phyloP scores from a whole-genome alignment of 2,113 vertebrate species.

The Geococcyx californianus region DNA sequence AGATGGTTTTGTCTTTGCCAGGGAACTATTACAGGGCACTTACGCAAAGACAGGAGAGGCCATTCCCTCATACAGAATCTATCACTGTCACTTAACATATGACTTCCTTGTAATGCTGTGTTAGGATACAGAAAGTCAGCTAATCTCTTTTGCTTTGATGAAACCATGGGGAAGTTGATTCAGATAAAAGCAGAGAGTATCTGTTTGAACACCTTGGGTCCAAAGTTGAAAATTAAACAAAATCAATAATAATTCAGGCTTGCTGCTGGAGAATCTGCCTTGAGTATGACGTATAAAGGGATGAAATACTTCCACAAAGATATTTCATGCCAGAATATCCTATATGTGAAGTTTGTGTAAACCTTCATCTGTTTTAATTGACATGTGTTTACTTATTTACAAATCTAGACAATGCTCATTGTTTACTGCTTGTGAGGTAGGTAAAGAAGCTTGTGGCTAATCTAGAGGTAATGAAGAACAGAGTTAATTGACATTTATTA shows the following conservation, averaged over 20 bases:
- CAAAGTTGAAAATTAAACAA: slow-evolving; percentile 59
- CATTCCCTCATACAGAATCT: neutral
- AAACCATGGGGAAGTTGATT: slow-evolving; percentile 59
- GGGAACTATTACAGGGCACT: neutral
- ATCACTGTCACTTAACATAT: neutral
- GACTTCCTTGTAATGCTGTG: slow-evolving; percentile 3
- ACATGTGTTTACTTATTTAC: neutral
- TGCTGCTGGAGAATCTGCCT: neutral
- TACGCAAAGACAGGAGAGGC: neutral
- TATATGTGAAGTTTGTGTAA: neutral
- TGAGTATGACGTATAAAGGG: neutral
- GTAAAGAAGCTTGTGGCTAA: neutral
- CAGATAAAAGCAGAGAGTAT: slow-evolving; percentile 42
- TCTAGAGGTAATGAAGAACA: neutral
- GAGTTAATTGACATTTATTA: neutral
- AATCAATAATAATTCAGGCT: slow-evolving; percentile 22
- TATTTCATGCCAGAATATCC: neutral
- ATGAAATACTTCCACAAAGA: neutral
- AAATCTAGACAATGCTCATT: neutral
- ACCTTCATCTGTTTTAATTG: neutral
- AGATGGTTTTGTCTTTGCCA: neutral
- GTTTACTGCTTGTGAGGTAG: neutral
- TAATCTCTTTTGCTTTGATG: slow-evolving; percentile 43
- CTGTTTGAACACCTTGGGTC: slow-evolving; percentile 63
- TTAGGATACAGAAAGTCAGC: slow-evolving; percentile 51